phyloP scores from a whole-genome alignment of 1,140 invertebrate species.

The Thaumatotibia leucotreta region DNA sequence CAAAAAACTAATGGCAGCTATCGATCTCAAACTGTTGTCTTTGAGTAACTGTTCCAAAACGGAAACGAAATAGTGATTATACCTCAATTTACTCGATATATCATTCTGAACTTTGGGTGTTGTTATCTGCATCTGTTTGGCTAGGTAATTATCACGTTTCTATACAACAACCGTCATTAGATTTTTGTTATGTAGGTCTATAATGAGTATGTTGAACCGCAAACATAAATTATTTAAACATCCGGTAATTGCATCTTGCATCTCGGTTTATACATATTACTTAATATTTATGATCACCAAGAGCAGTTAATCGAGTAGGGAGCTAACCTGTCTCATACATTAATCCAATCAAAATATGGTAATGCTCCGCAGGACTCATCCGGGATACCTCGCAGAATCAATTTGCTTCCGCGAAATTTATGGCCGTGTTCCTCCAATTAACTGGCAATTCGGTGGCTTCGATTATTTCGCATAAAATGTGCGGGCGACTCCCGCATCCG shows the following conservation, averaged over 20 bases:
- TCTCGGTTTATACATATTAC: conserved; percentile 16
- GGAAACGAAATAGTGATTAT: conserved; percentile 45
- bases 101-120: not conserved
- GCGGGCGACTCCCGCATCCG: conserved; percentile 73
- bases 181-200: not conserved
- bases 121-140: not conserved
- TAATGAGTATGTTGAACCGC: not conserved
- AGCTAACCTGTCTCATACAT: conserved; percentile 53
- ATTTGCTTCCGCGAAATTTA: conserved; percentile 62
- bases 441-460: conserved; percentile 71
- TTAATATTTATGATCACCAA: conserved; percentile 47
- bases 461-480: conserved; percentile 72
- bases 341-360: conserved; percentile 68
- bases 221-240: not conserved
- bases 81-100: conserved; percentile 32
- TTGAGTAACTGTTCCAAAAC: conserved; percentile 38
- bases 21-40: conserved; percentile 34
- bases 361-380: conserved; percentile 35
- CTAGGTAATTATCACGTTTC: not conserved
- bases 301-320: conserved; percentile 56
- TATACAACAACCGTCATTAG: not conserved
- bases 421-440: conserved; percentile 67
- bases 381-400: conserved; percentile 48
- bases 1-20: conserved; percentile 45
- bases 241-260: not conserved